Conservation (phyloP, 2,113 vertebrate genomes). For the Eidolon helvum region DNA sequence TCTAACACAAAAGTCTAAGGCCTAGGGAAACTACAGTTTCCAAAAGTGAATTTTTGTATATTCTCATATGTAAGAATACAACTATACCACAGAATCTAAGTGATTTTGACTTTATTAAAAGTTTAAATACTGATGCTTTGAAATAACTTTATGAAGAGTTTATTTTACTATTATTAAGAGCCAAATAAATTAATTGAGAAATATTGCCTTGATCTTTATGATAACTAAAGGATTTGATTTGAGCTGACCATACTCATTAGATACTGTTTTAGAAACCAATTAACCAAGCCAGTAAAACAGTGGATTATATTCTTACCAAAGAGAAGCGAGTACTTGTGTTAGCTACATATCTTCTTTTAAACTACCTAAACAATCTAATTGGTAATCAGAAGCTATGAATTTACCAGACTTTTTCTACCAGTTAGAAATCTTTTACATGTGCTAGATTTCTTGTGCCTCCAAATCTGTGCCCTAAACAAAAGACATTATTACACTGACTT, state of each 20-base stretch:
- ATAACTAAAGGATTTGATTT: not conserved
- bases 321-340: not conserved
- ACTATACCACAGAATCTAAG: not conserved
- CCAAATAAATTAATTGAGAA: not conserved
- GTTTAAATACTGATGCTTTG: not conserved
- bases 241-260: not conserved
- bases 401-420: not conserved
- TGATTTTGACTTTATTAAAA: conserved; percentile 2
- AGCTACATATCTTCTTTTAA: not conserved
- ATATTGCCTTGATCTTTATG: not conserved
- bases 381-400: not conserved
- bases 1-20: not conserved
- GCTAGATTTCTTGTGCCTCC: not conserved
- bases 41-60: not conserved
- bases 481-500: not conserved
- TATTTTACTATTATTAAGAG: conserved; percentile 7
- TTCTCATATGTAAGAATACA: not conserved
- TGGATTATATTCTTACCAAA: not conserved
- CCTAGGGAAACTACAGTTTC: not conserved
- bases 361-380: not conserved
- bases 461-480: not conserved
- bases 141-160: not conserved
- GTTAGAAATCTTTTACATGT: not conserved
- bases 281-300: not conserved
- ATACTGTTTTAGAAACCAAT: not conserved